These are phyloP conservation scores for Rattus norvegicus DNA, from an alignment of 2,113 vertebrate species.

Conservation along the genomic window DNA sequence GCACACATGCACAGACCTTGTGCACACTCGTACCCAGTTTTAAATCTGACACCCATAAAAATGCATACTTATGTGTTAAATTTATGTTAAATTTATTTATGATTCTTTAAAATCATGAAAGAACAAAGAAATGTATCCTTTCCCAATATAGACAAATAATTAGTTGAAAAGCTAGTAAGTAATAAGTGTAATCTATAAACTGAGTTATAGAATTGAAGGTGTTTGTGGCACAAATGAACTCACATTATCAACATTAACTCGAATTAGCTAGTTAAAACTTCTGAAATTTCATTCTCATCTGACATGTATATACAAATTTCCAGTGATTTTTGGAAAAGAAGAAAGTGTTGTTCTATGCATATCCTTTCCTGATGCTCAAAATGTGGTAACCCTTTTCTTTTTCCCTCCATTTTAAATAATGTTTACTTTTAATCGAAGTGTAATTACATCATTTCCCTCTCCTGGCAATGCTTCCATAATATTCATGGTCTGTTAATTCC, in stretches of 20 bases:
- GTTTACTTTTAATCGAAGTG: neutral
- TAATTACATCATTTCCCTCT: neutral
- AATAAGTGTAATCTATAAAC: neutral
- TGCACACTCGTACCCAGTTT: neutral
- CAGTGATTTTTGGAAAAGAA: rapidly evolving
- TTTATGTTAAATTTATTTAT: neutral
- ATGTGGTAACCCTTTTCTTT: neutral
- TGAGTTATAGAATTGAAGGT: neutral
- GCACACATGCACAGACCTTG: neutral
- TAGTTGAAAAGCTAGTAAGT: neutral
- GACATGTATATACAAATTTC: neutral
- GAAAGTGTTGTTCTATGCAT: neutral
- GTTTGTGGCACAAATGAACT: neutral
- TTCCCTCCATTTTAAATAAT: neutral
- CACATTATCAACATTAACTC: neutral
- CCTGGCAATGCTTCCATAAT: neutral
- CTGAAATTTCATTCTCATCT: neutral
- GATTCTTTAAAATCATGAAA: neutral
- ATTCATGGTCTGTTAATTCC: neutral
- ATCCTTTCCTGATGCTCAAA: neutral
- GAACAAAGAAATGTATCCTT: neutral
- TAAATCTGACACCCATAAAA: neutral
- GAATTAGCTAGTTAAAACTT: neutral
- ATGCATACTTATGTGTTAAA: neutral
- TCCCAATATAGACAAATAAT: neutral